Percentiles rank a stretch among this genome's conserved stretches.
phyloP scores from a whole-genome alignment of 1,140 invertebrate species.

The Gerris buenoi region DNA sequence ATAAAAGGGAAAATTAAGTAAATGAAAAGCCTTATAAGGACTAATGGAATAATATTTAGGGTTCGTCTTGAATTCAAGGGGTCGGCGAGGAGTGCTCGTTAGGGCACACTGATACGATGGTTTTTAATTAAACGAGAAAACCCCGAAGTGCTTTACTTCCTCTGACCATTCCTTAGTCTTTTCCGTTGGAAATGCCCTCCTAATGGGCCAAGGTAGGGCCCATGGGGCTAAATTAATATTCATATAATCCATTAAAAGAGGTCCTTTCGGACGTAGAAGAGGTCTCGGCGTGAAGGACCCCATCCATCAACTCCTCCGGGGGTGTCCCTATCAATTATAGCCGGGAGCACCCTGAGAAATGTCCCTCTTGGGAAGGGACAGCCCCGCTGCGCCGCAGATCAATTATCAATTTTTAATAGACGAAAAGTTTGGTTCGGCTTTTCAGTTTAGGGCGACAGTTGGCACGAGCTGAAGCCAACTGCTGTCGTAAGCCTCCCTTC shows the following conservation, averaged over 20 bases:
- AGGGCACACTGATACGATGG: no score
- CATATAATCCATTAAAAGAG: not conserved
- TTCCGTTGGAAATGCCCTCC: not conserved
- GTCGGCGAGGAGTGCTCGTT: no score
- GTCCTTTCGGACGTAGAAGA: not conserved
- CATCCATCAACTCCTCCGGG: not conserved
- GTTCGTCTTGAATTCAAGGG: no score
- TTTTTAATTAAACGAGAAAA: no score
- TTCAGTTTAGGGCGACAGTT: not conserved
- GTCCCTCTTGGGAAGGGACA: not conserved
- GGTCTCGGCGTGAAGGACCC: not conserved
- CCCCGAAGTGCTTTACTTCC: no score
- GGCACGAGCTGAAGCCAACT: not conserved
- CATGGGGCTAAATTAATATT: not conserved
- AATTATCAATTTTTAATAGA: not conserved
- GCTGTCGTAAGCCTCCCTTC: not conserved
- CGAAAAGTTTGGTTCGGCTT: not conserved
- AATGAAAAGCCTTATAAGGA: no score
- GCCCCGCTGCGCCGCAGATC: not conserved
- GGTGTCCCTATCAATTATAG: not conserved
- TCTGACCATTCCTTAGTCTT: not conserved
- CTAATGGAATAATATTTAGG: no score
- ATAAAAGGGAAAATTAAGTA: no score
- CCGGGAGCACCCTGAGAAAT: not conserved
- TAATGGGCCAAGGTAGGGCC: not conserved